Base-by-base conservation (phyloP, 2,888 invertebrate genomes). In the Drosophila austrosaltans region DNA sequence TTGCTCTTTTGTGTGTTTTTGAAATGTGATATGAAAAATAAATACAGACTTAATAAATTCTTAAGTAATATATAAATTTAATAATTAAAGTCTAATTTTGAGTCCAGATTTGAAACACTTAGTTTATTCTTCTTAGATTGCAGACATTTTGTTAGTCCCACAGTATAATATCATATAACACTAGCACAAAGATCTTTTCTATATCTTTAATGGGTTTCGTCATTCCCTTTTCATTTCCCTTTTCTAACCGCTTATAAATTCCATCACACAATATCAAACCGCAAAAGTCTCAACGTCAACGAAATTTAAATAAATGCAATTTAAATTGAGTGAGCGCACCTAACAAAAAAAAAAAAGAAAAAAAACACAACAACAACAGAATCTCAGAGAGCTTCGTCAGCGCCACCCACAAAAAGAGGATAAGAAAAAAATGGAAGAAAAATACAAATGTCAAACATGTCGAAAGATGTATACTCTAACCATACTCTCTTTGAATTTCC, bases 241-340 rank as follows among this genome's bases (percentile, higher is more conserved):
- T 59, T 42, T 28, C 8, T 40, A 40, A 40, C 25, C 30, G 30
- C 32, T 54, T 54, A 42, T 39, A 28, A 32, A 48, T 28, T 60
- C 30, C 20, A 42, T 53, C 22, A n/a, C 25, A 48, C 12, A 40
- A n/a, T 44, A 7, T 16, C 58, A 57, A 71, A 66, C 60, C 61
- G 69, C 36, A 60, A 59, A 66, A 39, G 60, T 56, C 12, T 28
- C 40, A 65, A 10, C 71, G 72, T 78, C 66, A 76, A 74, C 66
- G 60, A 65, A 78, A 67, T 78, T 72, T 53, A 75, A 76, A 67
- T 65, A 78, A 79, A 74, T 78, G 78, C 76, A 81, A 74, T 79
- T 72, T 71, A 73, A 71, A 68, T 69, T 73, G 69, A 69, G 74
- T 59, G 60, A 48, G 48, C 64, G 42, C 68, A 39, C 56, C 39